Conservation (phyloP, 2,113 vertebrate genomes). For the Elachura formosa region DNA sequence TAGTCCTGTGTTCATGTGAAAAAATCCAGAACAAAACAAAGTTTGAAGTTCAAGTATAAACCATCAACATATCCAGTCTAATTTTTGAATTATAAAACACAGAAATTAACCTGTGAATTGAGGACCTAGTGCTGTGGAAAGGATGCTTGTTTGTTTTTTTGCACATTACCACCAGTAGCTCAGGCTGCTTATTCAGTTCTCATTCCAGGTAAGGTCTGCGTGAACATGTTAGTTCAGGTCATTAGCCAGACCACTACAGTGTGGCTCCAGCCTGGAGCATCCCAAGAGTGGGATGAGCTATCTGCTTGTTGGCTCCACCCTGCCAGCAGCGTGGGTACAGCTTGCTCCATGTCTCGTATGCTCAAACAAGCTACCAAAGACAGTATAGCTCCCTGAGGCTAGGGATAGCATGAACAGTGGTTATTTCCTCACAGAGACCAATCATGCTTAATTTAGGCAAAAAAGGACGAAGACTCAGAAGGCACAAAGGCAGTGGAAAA, state of each 20-base stretch:
- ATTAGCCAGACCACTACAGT: too few relatives aligned
- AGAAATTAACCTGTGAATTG: background rate
- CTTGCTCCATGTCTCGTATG: background rate
- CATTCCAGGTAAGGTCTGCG: background rate
- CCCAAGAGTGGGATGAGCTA: background rate
- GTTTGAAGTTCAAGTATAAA: background rate
- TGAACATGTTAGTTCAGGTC: background rate
- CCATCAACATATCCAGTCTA: background rate
- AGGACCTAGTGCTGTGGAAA: background rate
- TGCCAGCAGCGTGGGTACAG: background rate
- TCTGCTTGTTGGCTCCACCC: background rate
- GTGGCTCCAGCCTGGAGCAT: background rate
- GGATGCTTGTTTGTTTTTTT: background rate
- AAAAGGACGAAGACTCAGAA: background rate
- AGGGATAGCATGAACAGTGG: background rate
- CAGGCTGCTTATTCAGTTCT: background rate
- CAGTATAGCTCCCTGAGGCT: background rate
- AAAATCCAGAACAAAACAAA: fast-evolving
- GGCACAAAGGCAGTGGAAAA: background rate
- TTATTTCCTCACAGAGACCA: background rate
- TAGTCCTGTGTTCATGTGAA: background rate
- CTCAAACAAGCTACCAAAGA: background rate
- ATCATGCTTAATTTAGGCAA: background rate
- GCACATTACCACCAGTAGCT: background rate
- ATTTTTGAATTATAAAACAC: background rate